A percentile compares a stretch with the other conserved stretches of the same genome.
Conservation (phyloP, 2,113 vertebrate species). For the Tringa solitaria region DNA sequence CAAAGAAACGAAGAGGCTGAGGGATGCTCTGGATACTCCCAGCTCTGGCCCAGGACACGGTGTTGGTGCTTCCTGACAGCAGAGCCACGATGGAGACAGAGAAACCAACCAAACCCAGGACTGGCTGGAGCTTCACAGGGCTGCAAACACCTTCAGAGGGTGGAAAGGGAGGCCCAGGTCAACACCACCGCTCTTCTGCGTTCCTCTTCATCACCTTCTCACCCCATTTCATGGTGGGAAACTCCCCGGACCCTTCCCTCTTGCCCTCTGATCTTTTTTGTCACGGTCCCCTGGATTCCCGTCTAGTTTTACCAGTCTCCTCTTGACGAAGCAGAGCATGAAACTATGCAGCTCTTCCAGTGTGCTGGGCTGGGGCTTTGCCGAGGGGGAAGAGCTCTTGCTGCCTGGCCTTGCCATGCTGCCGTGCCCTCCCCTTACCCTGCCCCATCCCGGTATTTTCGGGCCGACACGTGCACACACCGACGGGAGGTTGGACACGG, state of each 20-base stretch:
- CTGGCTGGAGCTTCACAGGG: not conserved
- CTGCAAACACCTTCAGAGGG: not conserved
- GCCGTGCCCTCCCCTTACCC: fast-evolving
- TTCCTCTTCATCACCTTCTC: not conserved
- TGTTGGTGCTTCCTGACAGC: not conserved
- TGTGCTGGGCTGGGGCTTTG: not conserved
- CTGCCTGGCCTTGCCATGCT: not conserved
- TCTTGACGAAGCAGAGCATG: not conserved
- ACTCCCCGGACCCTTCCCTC: not conserved
- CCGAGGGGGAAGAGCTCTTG: not conserved
- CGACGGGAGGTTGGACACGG: not conserved
- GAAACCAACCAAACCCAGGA: not conserved
- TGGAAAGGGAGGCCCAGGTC: not conserved
- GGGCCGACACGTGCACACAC: fast-evolving
- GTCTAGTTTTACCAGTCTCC: not conserved
- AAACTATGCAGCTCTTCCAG: not conserved
- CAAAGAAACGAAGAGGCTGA: not conserved
- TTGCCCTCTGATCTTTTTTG: not conserved
- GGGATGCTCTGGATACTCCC: not conserved
- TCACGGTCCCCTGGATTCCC: not conserved
- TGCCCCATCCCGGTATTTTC: not conserved
- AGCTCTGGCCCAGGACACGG: not conserved
- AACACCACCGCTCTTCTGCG: not conserved
- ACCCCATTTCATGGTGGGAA: not conserved
- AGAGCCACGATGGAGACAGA: not conserved